Evolutionary conservation across 2,888 invertebrate species (phyloP).

Genomic region (Volucella inflata): DNA sequence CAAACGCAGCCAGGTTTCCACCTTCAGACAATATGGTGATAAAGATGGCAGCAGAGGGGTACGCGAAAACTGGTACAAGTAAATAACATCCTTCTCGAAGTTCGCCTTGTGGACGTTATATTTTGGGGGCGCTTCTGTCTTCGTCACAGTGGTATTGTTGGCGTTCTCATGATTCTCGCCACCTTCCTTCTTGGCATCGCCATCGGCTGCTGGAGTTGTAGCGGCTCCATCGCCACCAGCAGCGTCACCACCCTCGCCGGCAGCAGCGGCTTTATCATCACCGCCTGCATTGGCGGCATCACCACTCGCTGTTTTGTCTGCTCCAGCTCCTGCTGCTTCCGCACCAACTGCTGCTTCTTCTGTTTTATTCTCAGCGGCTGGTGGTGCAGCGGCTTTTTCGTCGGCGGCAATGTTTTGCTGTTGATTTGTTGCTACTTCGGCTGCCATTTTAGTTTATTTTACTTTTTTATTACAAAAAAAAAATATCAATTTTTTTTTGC

Average conservation of each 20-base stretch:
- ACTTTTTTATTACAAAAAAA: conserved; percentile 32
- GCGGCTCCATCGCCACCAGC: conserved; percentile 77
- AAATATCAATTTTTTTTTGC: not conserved
- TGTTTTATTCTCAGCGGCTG: conserved; percentile 82
- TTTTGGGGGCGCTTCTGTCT: conserved; percentile 89
- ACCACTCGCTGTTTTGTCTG: conserved; percentile 78
- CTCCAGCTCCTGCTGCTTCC: conserved; percentile 81
- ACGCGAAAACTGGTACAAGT: conserved; percentile 96
- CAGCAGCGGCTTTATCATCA: conserved; percentile 73
- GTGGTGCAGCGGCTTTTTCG: conserved; percentile 79
- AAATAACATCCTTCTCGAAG: conserved; percentile 96
- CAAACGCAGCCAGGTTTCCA: conserved; percentile 97
- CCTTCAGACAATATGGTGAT: conserved; percentile 97
- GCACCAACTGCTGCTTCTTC: conserved; percentile 84
- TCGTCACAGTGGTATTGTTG: conserved; percentile 83
- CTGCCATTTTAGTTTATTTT: conserved; percentile 86
- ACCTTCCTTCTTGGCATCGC: conserved; percentile 84
- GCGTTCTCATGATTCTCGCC: conserved; percentile 83
- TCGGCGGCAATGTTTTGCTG: conserved; percentile 84
- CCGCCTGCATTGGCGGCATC: conserved; percentile 75
- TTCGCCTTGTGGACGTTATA: conserved; percentile 93
- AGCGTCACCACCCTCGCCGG: conserved; percentile 80
- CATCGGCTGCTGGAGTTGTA: conserved; percentile 81
- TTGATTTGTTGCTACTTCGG: conserved; percentile 88
- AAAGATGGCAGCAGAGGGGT: conserved; percentile 95